Base-by-base conservation (phyloP, 2,113 vertebrate species). In the Colistium nudipinnis region DNA sequence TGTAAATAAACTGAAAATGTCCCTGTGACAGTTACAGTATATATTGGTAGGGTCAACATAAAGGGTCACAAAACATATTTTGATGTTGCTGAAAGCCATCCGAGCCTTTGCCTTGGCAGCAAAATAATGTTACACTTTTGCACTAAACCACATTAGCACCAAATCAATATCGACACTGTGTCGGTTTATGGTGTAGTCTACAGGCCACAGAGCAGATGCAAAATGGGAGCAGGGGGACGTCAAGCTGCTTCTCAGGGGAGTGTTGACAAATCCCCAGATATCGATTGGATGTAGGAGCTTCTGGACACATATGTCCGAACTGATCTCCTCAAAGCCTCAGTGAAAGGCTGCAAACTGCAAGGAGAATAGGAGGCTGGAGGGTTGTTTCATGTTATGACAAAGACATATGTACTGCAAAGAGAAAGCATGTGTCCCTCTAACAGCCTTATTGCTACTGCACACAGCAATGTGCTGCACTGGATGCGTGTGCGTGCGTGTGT, bases 181-280 rank as follows among this genome's bases (percentile, higher is more conserved):
- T 48, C 3, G 43, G 70, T 81, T 70, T 27, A 62, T 69, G 45
- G 33, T 52, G 57, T 3, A 56, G 62, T 60, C 68, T 13, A 16
- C 61, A 74, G 54, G 56, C 75, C 61, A 52, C 76, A 83, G 79
- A 27, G 55, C 10, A 22, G 75, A 85, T 62, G 49, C 24, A 33
- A 56, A 44, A 57, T 45, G 44, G 54, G 22, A 61, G 80, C 24
- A 41, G 43, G 45, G 52, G 31, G 41, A 52, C 22, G 16, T 53
- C 4, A 17, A 51, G 30, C 60, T 27, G 55, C 57, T 49, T 76
- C 75, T 67, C 63, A 5, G 48, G 80, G 77, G 75, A 77, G 44
- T 74, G 69, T 78, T 79, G 74, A 86, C 88, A 87, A 87, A 90
- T 89, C 81, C 73, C 48, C 56, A 56, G 59, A 74, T 84, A 90